A percentile compares a stretch with the other conserved stretches of the same genome.
These are phyloP conservation scores for Conus betulinus DNA, from an alignment of 1,140 invertebrate genomes.

Conservation along the genomic window DNA sequence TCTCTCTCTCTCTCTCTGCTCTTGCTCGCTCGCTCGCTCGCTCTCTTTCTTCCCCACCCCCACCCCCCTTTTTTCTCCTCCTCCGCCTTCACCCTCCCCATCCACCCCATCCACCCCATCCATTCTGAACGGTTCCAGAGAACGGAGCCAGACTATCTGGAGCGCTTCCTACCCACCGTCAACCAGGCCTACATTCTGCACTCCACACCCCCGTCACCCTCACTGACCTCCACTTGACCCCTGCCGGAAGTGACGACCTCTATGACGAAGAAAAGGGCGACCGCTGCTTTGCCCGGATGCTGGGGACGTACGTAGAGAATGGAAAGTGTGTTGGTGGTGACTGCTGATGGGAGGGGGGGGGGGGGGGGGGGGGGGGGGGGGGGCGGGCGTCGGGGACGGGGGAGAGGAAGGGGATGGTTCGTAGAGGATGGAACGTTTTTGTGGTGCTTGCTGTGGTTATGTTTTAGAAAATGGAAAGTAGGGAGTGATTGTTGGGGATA, in stretches of 20 bases:
- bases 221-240: constrained; percentile 20
- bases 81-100: too few species aligned
- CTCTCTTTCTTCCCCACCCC: background rate
- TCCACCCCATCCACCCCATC: constrained; percentile 26
- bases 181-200: constrained; percentile 56
- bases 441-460: too few species aligned
- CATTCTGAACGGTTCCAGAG: constrained; percentile 18
- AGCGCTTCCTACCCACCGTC: constrained; percentile 53
- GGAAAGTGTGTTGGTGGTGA: background rate
- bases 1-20: background rate
- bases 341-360: too few species aligned
- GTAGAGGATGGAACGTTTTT: background rate
- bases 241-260: constrained; percentile 38
- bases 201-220: constrained; percentile 44
- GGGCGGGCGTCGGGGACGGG: background rate
- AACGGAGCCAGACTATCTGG: constrained; percentile 48
- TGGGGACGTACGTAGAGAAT: constrained; percentile 53
- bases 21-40: background rate
- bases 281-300: constrained; percentile 57
- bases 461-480: too few species aligned
- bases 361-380: too few species aligned
- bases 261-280: constrained; percentile 64
- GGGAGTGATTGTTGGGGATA: too few species aligned
- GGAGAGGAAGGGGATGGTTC: too few species aligned
- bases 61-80: background rate